phyloP scores from a whole-genome alignment of 1,140 invertebrate genomes.

The Sesamia nonagrioides region DNA sequence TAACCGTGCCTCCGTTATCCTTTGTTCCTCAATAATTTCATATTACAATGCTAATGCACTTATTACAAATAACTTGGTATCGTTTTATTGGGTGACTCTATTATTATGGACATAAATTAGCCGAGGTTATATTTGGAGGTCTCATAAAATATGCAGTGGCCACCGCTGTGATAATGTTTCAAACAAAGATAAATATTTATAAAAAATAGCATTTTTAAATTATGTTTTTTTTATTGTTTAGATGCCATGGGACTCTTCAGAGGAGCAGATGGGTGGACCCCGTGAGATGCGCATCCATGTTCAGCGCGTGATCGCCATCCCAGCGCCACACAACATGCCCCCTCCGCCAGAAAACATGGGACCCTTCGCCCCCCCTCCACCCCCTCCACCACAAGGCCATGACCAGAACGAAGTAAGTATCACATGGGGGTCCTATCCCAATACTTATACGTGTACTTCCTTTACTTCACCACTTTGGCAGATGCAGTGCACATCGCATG shows the following conservation, averaged over 20 bases:
- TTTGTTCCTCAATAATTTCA: slow-evolving; percentile 68
- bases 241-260: slow-evolving; percentile 84
- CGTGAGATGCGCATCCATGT: slow-evolving; percentile 87
- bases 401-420: slow-evolving; percentile 76
- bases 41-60: slow-evolving; percentile 59
- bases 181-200: neutral
- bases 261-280: slow-evolving; percentile 77
- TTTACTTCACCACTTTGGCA: neutral
- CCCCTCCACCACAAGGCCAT: slow-evolving; percentile 65
- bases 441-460: neutral
- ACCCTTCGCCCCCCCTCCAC: slow-evolving; percentile 76
- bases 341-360: slow-evolving; percentile 72
- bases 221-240: slow-evolving; percentile 50
- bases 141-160: slow-evolving; percentile 26
- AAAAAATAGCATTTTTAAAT: neutral
- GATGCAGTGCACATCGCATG: neutral
- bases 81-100: slow-evolving; percentile 36
- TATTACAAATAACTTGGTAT: slow-evolving; percentile 45
- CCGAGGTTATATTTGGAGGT: slow-evolving; percentile 26
- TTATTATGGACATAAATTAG: slow-evolving; percentile 10
- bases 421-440: neutral
- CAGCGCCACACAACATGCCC: slow-evolving; percentile 76
- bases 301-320: slow-evolving; percentile 83
- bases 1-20: slow-evolving; percentile 62
- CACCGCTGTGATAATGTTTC: slow-evolving; percentile 16